Evolutionary conservation across 2,888 invertebrate genomes (phyloP).

Genomic region (Rhagophthalmus giganteus): DNA sequence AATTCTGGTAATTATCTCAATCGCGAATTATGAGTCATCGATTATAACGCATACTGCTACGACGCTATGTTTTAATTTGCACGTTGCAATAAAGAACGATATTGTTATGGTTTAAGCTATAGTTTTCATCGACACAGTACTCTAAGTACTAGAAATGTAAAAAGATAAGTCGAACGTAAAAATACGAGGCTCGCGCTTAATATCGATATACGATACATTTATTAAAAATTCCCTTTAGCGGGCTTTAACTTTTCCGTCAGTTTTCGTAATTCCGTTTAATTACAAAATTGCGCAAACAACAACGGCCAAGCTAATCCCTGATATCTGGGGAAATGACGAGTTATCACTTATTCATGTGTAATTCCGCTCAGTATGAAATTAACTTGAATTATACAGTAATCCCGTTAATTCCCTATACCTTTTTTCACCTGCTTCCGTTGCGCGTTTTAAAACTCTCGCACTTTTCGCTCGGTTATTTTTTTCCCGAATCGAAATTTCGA

Average conservation of each 20-base stretch:
- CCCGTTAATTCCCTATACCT: slow-evolving; percentile 31
- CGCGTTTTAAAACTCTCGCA: not conserved
- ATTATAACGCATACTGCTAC: not conserved
- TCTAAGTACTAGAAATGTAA: too few species aligned
- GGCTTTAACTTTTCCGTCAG: slow-evolving; percentile 23
- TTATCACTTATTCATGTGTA: slow-evolving; percentile 51
- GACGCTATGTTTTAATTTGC: not conserved
- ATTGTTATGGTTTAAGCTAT: too few species aligned
- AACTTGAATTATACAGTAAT: slow-evolving; percentile 50
- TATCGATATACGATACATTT: not conserved
- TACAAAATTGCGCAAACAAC: slow-evolving; percentile 26
- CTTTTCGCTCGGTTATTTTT: not conserved
- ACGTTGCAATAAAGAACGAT: too few species aligned
- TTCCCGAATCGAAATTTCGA: too few species aligned
- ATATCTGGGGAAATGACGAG: slow-evolving; percentile 44
- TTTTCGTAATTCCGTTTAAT: slow-evolving; percentile 34
- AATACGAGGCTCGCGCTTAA: too few species aligned
- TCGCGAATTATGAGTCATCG: too few species aligned
- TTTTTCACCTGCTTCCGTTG: slow-evolving; percentile 9
- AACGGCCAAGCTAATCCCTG: slow-evolving; percentile 28
- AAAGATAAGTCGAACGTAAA: too few species aligned
- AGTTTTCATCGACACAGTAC: too few species aligned
- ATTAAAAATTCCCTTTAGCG: not conserved
- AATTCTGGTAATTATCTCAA: too few species aligned
- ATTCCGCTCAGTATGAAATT: slow-evolving; percentile 50